A percentile compares a stretch with the other conserved stretches of the same genome.
Evolutionary conservation across 2,888 invertebrate species (phyloP).

Genomic region (Callosobruchus maculatus): DNA sequence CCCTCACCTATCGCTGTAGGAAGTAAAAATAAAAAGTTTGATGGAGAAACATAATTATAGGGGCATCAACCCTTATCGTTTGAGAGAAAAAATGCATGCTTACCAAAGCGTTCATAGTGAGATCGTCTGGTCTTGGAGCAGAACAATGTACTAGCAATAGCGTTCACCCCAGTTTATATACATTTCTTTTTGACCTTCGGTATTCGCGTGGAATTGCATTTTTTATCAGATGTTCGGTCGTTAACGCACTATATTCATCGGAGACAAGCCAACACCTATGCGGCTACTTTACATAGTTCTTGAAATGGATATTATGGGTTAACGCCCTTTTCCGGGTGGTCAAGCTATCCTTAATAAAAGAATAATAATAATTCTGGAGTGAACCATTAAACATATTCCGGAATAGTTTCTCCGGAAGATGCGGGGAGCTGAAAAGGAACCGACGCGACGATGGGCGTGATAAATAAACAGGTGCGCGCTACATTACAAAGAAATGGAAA

Average conservation of each 20-base stretch:
- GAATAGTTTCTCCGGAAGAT: too few relatives aligned
- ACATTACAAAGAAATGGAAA: too few relatives aligned
- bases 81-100: conserved; percentile 8
- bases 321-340: background rate
- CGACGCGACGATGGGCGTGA: too few relatives aligned
- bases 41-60: background rate
- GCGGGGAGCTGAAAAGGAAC: too few relatives aligned
- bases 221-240: background rate
- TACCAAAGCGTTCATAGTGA: conserved; percentile 29
- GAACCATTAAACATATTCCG: too few relatives aligned
- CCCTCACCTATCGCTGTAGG: too few relatives aligned
- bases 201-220: background rate
- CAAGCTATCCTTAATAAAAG: background rate
- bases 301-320: background rate
- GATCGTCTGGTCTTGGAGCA: conserved; percentile 17
- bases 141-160: conserved; percentile 23
- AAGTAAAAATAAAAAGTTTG: background rate
- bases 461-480: too few relatives aligned
- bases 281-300: background rate
- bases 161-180: conserved; percentile 33
- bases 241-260: background rate
- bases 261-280: background rate
- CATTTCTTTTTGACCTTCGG: background rate
- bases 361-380: too few relatives aligned
- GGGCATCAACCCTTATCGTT: background rate